A percentile compares a stretch with the other conserved stretches of the same genome.
Conservation (phyloP, 2,888 invertebrate genomes). For the Rhamphomyia laevipes region DNA sequence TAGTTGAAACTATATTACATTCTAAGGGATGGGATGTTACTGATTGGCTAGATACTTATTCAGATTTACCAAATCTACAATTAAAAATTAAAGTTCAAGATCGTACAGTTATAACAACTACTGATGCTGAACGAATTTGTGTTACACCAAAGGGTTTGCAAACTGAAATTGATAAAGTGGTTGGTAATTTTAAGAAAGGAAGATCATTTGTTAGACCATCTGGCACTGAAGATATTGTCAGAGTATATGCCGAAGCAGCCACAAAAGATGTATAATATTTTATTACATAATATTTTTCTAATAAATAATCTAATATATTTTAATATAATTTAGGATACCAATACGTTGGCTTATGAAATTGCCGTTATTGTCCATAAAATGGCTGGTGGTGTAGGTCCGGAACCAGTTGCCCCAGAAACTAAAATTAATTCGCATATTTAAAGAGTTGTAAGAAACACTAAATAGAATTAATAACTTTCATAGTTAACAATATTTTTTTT, state of each 20-base stretch:
- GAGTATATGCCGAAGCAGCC: slow-evolving; percentile 92
- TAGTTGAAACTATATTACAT: slow-evolving; percentile 84
- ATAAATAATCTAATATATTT: not conserved
- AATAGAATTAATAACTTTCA: no score
- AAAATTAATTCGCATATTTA: slow-evolving; percentile 31
- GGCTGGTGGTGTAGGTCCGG: slow-evolving; percentile 66
- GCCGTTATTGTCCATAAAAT: slow-evolving; percentile 60
- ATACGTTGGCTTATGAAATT: slow-evolving; percentile 63
- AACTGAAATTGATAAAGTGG: slow-evolving; percentile 59
- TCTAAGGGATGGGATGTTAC: slow-evolving; percentile 64
- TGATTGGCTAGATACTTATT: slow-evolving; percentile 74
- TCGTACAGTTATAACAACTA: slow-evolving; percentile 71
- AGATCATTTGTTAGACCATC: slow-evolving; percentile 90
- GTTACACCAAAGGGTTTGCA: slow-evolving; percentile 76
- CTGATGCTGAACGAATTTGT: slow-evolving; percentile 76
- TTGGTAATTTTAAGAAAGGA: slow-evolving; percentile 54
- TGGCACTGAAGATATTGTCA: slow-evolving; percentile 92
- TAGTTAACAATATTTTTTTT: no score
- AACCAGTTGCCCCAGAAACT: slow-evolving; percentile 38
- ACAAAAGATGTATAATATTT: slow-evolving; percentile 44
- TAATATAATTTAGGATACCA: slow-evolving; percentile 42
- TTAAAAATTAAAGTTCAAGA: slow-evolving; percentile 83
- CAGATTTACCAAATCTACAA: slow-evolving; percentile 77
- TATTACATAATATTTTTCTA: not conserved
- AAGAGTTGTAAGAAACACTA: not conserved